These are phyloP conservation scores for Heptranchias perlo DNA, from an alignment of 2,113 vertebrate species.

Conservation along the genomic window DNA sequence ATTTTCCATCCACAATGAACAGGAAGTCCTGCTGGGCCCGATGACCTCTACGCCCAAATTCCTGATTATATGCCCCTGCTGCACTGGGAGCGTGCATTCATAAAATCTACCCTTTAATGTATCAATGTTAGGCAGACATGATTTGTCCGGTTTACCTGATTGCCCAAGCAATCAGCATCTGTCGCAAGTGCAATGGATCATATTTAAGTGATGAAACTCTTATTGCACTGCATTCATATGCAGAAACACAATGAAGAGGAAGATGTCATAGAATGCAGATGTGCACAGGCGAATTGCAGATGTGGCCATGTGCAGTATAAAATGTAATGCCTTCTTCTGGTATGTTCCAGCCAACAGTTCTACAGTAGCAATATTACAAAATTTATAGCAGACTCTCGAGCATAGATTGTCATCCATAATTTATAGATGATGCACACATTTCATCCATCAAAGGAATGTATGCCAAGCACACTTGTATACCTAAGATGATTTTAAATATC, in stretches of 20 bases:
- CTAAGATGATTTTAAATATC: neutral
- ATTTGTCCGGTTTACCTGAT: neutral
- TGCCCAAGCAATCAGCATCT: neutral
- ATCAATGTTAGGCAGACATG: neutral
- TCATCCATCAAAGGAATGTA: conserved; percentile 26
- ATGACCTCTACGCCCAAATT: neutral
- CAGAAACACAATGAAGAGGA: neutral
- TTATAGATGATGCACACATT: neutral
- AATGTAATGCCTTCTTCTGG: neutral
- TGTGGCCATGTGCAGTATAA: neutral
- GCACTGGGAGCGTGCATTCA: neutral
- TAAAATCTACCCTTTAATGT: neutral
- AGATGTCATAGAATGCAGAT: neutral
- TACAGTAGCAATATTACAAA: neutral
- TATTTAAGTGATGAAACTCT: neutral
- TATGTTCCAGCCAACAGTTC: neutral
- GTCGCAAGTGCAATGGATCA: neutral
- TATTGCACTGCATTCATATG: neutral
- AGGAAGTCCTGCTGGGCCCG: neutral
- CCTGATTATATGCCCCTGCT: neutral
- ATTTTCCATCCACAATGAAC: neutral
- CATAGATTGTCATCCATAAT: conserved; percentile 25
- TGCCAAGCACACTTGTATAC: neutral
- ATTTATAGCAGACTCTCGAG: conserved; percentile 24
- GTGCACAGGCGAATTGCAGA: neutral